Evolutionary conservation across 2,113 vertebrate species (phyloP).

Genomic region (Tinamus guttatus): DNA sequence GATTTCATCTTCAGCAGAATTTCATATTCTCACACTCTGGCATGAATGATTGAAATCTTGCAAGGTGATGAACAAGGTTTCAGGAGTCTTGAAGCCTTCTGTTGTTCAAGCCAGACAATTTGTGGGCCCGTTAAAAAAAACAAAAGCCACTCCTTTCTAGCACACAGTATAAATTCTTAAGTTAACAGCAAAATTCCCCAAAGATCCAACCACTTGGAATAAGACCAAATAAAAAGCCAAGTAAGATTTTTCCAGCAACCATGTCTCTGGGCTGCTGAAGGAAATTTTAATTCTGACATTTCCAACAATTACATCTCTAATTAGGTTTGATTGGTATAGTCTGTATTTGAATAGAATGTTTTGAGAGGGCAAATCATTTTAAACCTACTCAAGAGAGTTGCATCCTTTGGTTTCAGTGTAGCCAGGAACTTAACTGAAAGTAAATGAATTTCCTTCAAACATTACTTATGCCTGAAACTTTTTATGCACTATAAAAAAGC

Average conservation of each 20-base stretch:
- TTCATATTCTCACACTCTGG: background rate
- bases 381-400: background rate
- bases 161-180: background rate
- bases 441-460: background rate
- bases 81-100: background rate
- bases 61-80: background rate
- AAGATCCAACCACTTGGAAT: background rate
- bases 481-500: background rate
- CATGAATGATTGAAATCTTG: background rate
- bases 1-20: background rate
- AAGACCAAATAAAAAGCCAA: background rate
- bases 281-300: background rate
- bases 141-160: background rate
- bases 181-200: background rate
- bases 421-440: background rate
- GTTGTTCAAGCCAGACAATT: background rate
- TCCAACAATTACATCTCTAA: background rate
- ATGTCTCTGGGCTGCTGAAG: background rate
- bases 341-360: background rate
- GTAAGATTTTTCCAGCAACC: background rate
- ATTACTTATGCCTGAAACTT: background rate
- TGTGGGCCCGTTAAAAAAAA: background rate
- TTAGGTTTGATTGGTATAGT: background rate
- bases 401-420: background rate
- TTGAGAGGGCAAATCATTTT: background rate